Percentiles rank a stretch among this genome's conserved stretches.
Evolutionary conservation across 2,113 vertebrate species (phyloP).

Genomic region (Coregonus clupeaformis): DNA sequence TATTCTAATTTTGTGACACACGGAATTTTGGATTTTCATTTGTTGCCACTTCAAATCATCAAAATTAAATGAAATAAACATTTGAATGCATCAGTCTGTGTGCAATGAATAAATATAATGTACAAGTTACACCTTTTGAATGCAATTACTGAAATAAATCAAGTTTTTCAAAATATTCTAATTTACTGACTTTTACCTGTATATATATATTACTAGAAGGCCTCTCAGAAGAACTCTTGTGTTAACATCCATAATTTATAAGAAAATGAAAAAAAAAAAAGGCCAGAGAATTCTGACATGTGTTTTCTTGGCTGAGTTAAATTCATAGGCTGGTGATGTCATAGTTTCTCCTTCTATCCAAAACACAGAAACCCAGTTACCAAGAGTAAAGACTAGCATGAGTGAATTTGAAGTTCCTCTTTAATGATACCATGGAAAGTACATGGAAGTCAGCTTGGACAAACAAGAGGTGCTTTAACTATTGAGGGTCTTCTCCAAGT

Average conservation of each 20-base stretch:
- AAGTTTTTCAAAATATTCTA: no score
- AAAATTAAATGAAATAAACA: no score
- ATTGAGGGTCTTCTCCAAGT: not conserved
- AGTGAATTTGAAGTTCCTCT: constrained; percentile 38
- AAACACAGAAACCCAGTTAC: constrained; percentile 49
- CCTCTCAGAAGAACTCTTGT: constrained; percentile 38
- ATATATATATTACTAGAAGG: constrained; percentile 33
- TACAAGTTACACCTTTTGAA: no score
- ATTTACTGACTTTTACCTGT: no score
- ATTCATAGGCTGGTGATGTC: constrained; percentile 59
- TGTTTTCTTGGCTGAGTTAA: constrained; percentile 50
- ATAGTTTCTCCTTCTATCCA: constrained; percentile 45
- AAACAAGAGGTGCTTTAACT: constrained; percentile 1
- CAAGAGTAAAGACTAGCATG: constrained; percentile 38
- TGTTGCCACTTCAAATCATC: no score
- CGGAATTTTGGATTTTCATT: no score
- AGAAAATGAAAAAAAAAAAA: constrained; percentile 16
- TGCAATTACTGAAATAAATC: no score
- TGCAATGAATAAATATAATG: no score
- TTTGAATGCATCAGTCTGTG: no score
- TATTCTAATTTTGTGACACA: no score
- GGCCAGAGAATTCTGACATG: constrained; percentile 31
- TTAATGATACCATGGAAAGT: constrained; percentile 57
- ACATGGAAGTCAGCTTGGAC: constrained; percentile 11
- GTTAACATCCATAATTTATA: constrained; percentile 28